phyloP scores from a whole-genome alignment of 2,797 vertebrate genomes.

The Heliangelus exortis region DNA sequence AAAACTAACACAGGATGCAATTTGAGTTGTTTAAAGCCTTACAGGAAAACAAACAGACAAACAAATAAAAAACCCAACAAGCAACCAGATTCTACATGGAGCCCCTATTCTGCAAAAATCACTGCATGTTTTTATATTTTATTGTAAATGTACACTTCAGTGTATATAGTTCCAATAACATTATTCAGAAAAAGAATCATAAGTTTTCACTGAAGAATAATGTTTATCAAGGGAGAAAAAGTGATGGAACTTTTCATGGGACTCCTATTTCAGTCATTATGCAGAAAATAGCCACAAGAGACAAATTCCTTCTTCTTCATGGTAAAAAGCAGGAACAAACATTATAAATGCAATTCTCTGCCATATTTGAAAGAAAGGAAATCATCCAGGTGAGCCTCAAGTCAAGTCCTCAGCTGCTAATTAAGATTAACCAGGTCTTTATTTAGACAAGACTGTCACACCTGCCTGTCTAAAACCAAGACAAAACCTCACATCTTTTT shows the following conservation, averaged over 20 bases:
- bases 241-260: neutral
- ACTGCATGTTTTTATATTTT: neutral
- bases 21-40: neutral
- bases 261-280: neutral
- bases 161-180: neutral
- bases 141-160: neutral
- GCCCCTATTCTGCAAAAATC: neutral
- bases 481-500: neutral
- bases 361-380: neutral
- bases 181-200: neutral
- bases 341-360: neutral
- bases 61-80: neutral
- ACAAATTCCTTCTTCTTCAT: neutral
- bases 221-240: neutral
- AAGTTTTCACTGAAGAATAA: neutral
- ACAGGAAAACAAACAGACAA: neutral
- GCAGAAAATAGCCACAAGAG: neutral
- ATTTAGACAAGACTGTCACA: neutral
- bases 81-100: neutral
- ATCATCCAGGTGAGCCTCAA: neutral
- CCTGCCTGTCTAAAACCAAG: neutral
- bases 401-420: neutral
- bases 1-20: neutral
- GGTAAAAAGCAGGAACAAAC: neutral
- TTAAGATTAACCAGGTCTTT: neutral